Evolutionary conservation across 2,888 invertebrate genomes (phyloP).

Genomic region (Amphipoea oculea): DNA sequence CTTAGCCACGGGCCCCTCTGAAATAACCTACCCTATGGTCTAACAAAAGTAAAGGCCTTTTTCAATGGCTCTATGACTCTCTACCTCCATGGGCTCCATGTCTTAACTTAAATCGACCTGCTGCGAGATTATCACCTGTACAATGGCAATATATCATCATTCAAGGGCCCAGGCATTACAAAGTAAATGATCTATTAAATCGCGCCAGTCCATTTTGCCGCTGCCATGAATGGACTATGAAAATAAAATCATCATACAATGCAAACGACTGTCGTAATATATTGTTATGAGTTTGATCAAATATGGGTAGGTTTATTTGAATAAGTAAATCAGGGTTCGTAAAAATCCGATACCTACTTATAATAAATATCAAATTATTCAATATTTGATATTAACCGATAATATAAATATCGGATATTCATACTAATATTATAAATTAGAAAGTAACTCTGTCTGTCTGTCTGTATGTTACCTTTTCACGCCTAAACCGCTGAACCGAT

Average conservation of each 20-base stretch:
- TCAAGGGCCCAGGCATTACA: slow-evolving; percentile 20
- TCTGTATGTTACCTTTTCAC: too few species aligned
- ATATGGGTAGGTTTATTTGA: slow-evolving; percentile 15
- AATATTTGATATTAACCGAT: too few species aligned
- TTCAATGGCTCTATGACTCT: neutral
- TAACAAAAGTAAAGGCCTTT: neutral
- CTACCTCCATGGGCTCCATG: neutral
- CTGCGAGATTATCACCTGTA: slow-evolving; percentile 33
- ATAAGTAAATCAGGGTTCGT: too few species aligned
- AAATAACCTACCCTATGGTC: too few species aligned
- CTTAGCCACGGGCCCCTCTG: too few species aligned
- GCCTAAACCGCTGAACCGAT: too few species aligned
- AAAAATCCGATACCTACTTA: too few species aligned
- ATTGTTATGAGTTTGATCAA: slow-evolving; percentile 36
- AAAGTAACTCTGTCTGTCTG: too few species aligned
- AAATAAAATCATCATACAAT: slow-evolving; percentile 57
- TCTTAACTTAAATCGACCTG: slow-evolving; percentile 36
- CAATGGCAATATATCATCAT: slow-evolving; percentile 38
- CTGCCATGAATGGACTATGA: slow-evolving; percentile 34
- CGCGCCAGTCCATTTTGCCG: neutral
- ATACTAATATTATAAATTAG: too few species aligned
- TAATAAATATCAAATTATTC: too few species aligned
- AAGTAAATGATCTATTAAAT: slow-evolving; percentile 51
- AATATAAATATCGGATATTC: too few species aligned
- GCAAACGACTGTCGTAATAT: slow-evolving; percentile 26